Percentiles rank a stretch among this genome's conserved stretches.
phyloP scores from a whole-genome alignment of 64 coral and sea anemone genomes.

The Hydrozoanthus tunicans region DNA sequence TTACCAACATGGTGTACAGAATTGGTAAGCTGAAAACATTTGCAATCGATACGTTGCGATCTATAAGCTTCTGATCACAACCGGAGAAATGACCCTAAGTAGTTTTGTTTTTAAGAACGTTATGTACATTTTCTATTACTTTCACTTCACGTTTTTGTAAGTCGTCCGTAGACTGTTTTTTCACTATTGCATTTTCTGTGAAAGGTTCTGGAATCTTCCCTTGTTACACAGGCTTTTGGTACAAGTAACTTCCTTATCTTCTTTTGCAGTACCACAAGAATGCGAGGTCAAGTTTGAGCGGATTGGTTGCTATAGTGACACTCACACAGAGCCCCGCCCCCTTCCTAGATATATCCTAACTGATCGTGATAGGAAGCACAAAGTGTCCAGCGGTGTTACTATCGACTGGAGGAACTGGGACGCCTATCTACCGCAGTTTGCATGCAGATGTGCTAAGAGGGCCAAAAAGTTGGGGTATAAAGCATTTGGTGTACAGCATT shows the following conservation, averaged over 20 bases:
- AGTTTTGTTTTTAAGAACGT: no score
- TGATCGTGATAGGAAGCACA: background rate
- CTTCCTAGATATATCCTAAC: background rate
- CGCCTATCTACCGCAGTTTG: constrained; percentile 24
- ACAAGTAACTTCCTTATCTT: no score
- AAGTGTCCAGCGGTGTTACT: background rate
- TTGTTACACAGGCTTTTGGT: no score
- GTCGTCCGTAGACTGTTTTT: no score
- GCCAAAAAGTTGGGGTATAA: background rate
- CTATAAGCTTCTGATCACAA: background rate
- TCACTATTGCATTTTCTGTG: no score
- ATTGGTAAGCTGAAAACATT: constrained; percentile 28
- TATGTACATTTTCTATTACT: no score
- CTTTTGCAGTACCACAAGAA: no score
- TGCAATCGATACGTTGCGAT: background rate
- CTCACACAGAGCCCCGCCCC: background rate
- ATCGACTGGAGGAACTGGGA: constrained; percentile 53
- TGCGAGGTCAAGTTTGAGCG: constrained; percentile 48
- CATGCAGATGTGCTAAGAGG: constrained; percentile 16
- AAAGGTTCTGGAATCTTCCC: no score
- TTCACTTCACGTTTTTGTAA: no score
- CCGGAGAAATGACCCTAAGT: no score
- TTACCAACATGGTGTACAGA: constrained; percentile 51
- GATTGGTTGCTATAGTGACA: constrained; percentile 34
- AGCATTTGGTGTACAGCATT: constrained; percentile 4